A percentile compares a stretch with the other conserved stretches of the same genome.
These are phyloP conservation scores for Portevinia maculata DNA, from an alignment of 2,888 invertebrate genomes.

Conservation along the genomic window DNA sequence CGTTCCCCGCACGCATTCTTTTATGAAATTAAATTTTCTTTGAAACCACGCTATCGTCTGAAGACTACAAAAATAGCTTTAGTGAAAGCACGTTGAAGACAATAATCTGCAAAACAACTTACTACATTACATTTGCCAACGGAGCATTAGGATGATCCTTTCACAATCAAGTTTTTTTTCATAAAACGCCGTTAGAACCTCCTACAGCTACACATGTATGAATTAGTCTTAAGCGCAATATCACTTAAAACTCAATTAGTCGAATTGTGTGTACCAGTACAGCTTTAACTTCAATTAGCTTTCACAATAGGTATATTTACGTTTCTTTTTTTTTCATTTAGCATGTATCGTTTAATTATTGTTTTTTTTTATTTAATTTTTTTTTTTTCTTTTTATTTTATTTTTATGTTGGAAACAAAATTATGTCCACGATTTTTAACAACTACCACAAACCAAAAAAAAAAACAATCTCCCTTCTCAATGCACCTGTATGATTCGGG, in stretches of 20 bases:
- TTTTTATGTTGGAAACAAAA: conserved; percentile 75
- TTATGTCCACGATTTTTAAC: conserved; percentile 74
- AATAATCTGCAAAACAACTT: too few species aligned
- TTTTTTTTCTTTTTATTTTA: conserved; percentile 63
- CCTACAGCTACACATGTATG: background rate
- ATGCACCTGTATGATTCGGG: conserved; percentile 75
- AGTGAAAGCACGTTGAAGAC: too few species aligned
- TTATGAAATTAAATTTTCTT: too few species aligned
- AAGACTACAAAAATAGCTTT: too few species aligned
- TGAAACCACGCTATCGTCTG: too few species aligned
- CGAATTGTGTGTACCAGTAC: background rate
- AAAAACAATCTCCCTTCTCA: conserved; percentile 63
- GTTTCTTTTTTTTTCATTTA: background rate
- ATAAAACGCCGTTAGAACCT: too few species aligned
- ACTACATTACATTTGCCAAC: background rate
- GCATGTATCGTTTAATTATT: conserved; percentile 51
- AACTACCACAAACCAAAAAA: conserved; percentile 70
- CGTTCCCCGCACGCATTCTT: too few species aligned
- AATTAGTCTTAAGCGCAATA: background rate
- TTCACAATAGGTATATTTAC: conserved; percentile 21
- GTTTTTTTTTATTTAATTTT: conserved; percentile 66
- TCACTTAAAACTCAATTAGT: conserved; percentile 10
- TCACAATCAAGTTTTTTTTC: too few species aligned
- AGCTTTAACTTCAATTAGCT: conserved; percentile 1
- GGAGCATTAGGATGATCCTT: background rate